Evolutionary conservation across 2,888 invertebrate species (phyloP).

Genomic region (Ochropacha duplaris): DNA sequence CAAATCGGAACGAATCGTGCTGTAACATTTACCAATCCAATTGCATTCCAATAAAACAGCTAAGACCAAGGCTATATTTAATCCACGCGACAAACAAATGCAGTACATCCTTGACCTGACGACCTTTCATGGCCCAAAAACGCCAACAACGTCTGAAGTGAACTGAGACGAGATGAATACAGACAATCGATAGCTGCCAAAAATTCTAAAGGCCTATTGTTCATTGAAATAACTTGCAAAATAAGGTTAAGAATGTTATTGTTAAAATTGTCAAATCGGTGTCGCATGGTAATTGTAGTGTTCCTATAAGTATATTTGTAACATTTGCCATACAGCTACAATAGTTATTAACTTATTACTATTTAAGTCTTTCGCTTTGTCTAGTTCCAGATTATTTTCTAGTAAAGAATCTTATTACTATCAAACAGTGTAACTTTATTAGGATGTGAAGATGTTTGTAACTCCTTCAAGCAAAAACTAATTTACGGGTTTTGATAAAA

Average conservation of each 20-base stretch:
- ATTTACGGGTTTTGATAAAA: no score
- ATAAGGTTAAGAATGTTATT: slow-evolving; percentile 2
- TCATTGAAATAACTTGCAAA: slow-evolving; percentile 3
- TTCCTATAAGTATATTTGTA: neutral
- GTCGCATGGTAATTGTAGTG: neutral
- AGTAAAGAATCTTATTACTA: no score
- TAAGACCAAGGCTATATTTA: neutral
- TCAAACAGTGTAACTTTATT: no score
- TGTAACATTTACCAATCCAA: slow-evolving; percentile 1
- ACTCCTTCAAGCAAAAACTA: no score
- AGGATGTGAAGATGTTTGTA: no score
- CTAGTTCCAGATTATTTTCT: no score
- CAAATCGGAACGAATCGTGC: neutral
- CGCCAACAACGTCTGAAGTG: slow-evolving; percentile 6
- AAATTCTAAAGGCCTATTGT: slow-evolving; percentile 7
- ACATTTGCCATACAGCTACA: neutral
- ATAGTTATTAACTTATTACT: no score
- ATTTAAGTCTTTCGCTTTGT: no score
- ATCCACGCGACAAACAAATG: slow-evolving; percentile 9
- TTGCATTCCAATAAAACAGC: neutral
- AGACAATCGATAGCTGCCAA: slow-evolving; percentile 7
- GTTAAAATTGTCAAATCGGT: neutral
- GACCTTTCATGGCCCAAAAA: slow-evolving; percentile 33
- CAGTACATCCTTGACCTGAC: slow-evolving; percentile 35
- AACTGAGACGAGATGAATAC: slow-evolving; percentile 11